Percentiles rank a stretch among this genome's conserved stretches.
Evolutionary conservation across 2,797 vertebrate species (phyloP).

Genomic region (Hafferia zeledoni): DNA sequence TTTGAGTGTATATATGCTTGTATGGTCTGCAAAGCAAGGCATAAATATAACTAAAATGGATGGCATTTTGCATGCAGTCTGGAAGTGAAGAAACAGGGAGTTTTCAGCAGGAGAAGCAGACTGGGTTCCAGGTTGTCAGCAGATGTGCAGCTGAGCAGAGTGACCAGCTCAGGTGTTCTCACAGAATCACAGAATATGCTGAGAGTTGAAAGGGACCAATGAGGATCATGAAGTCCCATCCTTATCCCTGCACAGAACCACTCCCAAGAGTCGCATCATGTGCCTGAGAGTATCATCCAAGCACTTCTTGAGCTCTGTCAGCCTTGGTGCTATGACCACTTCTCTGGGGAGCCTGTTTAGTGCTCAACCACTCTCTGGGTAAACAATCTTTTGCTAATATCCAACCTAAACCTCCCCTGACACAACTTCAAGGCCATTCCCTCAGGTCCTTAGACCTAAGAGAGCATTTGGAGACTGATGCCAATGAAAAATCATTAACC

Average conservation of each 20-base stretch:
- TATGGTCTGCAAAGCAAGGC: neutral
- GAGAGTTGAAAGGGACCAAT: neutral
- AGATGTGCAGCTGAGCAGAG: accelerated
- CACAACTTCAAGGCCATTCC: neutral
- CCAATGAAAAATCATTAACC: neutral
- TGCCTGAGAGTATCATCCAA: neutral
- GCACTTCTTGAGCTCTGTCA: neutral
- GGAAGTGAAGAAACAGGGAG: neutral
- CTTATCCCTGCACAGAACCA: neutral
- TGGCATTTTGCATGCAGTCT: neutral
- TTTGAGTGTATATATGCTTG: neutral
- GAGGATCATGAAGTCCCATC: neutral
- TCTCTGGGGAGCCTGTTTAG: neutral
- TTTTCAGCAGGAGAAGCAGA: neutral
- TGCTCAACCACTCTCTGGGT: neutral
- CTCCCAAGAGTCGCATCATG: neutral
- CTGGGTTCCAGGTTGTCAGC: neutral
- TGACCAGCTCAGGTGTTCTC: neutral
- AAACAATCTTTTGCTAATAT: neutral
- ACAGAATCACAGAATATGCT: neutral
- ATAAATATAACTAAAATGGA: neutral
- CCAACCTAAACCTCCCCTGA: neutral
- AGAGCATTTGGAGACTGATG: neutral
- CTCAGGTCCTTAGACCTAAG: neutral
- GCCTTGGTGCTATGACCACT: neutral